Percentiles rank a stretch among this genome's conserved stretches.
phyloP scores from a whole-genome alignment of 2,797 vertebrate genomes.

The Parauchenoglanis ngamensis region DNA sequence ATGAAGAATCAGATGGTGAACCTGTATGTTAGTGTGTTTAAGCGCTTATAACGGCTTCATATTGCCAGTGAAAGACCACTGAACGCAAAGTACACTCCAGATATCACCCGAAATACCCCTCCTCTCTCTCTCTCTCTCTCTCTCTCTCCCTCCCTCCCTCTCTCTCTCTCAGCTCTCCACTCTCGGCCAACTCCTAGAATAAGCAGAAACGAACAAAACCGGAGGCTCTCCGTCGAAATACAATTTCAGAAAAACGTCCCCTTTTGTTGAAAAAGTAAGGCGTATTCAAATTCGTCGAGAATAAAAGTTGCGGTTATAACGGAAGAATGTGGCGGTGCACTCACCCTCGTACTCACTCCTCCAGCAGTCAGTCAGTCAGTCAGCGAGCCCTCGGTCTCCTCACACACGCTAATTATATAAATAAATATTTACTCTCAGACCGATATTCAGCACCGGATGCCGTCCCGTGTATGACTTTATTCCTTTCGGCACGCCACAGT shows the following conservation, averaged over 20 bases:
- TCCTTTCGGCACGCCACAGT: conserved; percentile 42
- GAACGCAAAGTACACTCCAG: background rate
- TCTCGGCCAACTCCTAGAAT: conserved; percentile 63
- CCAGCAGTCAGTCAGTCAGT: conserved; percentile 56
- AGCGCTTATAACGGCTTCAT: conserved; percentile 5
- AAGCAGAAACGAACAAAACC: conserved; percentile 56
- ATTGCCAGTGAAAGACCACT: background rate
- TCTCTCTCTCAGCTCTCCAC: conserved; percentile 63
- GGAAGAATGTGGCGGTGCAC: background rate
- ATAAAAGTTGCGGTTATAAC: conserved; percentile 60
- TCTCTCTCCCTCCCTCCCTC: background rate
- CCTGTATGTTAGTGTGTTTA: background rate
- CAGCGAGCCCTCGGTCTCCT: conserved; percentile 65
- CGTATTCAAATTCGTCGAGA: background rate
- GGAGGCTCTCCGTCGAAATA: conserved; percentile 59
- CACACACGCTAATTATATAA: conserved; percentile 67
- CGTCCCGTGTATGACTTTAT: conserved; percentile 55
- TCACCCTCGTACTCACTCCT: conserved; percentile 35
- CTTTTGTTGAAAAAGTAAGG: conserved; percentile 15
- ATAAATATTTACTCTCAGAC: conserved; percentile 77
- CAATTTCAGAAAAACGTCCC: conserved; percentile 6
- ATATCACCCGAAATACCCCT: background rate
- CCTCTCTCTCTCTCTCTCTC: conserved; percentile 44
- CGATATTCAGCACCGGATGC: conserved; percentile 64
- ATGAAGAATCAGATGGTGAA: background rate